Base-by-base conservation (phyloP, 2,113 vertebrate species). In the Actenoides hombroni region DNA sequence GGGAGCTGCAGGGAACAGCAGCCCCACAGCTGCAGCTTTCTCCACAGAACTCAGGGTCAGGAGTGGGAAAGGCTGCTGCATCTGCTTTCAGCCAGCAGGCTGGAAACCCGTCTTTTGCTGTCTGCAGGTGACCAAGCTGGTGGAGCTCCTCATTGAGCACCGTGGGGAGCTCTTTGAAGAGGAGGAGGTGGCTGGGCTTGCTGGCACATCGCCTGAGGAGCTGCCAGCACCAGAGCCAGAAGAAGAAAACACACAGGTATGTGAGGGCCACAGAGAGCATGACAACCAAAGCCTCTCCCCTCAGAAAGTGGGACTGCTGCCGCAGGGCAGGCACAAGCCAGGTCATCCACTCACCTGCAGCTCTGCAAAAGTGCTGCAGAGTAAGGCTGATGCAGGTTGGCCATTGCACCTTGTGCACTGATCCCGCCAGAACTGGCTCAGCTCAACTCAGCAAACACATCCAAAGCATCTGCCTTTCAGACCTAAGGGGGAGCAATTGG, bases 141-240 rank as follows among this genome's bases (percentile, higher is more conserved):
- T 98, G 67, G 97, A 98, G 90, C 98, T 98, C 92, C 97, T 99
- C 53, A 99, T 98, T 39, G 97, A 99, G 44, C 94, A 98, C 81
- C 98, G 98, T 54, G 88, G 74, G 48, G 97, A 98, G 77, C 94
- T 99, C 84, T 98, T 99, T 0, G 6, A 92, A 83, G 98, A 98
- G 92, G 97, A 98, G 53, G 97, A 98, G 35, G 95, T 98, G 44
- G 94, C 92, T 4, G 94, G 77, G 33, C 94, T 98, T 29, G 96
- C 98, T 31, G 93, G 91, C 8, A 51, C 97, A n/a, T 93, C 95
- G 2, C 97, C 98, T 18, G 91, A 98, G 49, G 98, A 98, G 48
- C 97, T 88, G 6, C 33, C 96, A 85, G 97, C 98, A 67, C 90
- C 91, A 1, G 8, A 63, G 28, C 90, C 91, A 1, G 8, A 63